phyloP scores from a whole-genome alignment of 2,797 vertebrate genomes.

The Spinibarbus caldwelli region DNA sequence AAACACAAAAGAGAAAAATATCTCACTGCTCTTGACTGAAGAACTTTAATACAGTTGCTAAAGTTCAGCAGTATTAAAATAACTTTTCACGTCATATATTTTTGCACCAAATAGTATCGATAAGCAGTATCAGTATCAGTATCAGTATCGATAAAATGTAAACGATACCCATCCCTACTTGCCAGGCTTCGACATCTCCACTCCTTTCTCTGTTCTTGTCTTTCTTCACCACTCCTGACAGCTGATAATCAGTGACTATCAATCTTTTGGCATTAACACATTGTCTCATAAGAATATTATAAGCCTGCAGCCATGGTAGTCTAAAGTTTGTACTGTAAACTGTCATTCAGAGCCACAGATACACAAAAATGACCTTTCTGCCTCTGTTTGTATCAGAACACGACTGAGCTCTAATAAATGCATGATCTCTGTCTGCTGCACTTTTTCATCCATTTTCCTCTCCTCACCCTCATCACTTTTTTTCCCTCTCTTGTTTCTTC shows the following conservation, averaged over 20 bases:
- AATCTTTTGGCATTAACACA: constrained; percentile 3
- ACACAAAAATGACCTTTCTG: background rate
- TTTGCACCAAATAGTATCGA: too few relatives aligned
- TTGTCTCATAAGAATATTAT: background rate
- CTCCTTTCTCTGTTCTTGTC: background rate
- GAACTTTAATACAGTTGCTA: too few relatives aligned
- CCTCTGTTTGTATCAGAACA: constrained; percentile 12
- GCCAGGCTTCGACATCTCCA: background rate
- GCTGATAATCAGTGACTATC: background rate
- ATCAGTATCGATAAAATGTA: too few relatives aligned
- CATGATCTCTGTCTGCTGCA: background rate
- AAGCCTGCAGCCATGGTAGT: background rate
- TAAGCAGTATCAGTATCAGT: too few relatives aligned
- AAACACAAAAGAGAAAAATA: too few relatives aligned
- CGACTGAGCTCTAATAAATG: background rate
- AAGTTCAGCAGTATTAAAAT: too few relatives aligned
- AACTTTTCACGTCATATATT: too few relatives aligned
- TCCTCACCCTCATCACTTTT: background rate
- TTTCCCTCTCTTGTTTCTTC: constrained; percentile 17
- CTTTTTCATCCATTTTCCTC: background rate
- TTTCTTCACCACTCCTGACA: background rate
- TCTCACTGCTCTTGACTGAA: too few relatives aligned
- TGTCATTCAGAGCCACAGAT: background rate
- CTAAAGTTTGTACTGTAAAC: background rate
- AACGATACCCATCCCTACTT: too few relatives aligned